These are phyloP conservation scores for Bos javanicus DNA, from an alignment of 2,113 vertebrate species.

Conservation along the genomic window DNA sequence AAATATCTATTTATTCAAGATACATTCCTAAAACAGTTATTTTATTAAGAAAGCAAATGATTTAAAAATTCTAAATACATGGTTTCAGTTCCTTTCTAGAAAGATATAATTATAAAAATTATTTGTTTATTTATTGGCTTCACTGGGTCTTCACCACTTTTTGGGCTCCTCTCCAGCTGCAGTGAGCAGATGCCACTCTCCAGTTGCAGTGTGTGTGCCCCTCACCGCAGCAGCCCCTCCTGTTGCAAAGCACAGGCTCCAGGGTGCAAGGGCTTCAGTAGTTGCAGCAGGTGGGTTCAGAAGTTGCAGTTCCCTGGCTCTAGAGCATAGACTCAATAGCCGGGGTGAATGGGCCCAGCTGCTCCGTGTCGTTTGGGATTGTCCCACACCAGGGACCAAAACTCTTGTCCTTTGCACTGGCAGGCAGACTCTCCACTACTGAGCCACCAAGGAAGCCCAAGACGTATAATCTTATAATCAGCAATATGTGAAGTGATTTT, in stretches of 20 bases:
- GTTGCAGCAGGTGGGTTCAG: not conserved
- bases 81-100: not conserved
- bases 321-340: not conserved
- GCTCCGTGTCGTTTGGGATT: rapidly evolving
- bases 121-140: not conserved
- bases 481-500: not conserved
- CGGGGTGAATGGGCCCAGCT: not conserved
- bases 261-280: not conserved
- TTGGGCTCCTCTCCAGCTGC: not conserved
- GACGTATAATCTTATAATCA: not conserved
- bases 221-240: rapidly evolving
- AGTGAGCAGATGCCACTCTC: too few relatives aligned
- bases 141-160: not conserved
- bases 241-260: not conserved
- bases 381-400: not conserved
- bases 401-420: not conserved
- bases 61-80: not conserved
- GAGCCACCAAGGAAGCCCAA: not conserved
- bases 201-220: not conserved
- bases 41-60: not conserved
- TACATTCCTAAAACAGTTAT: not conserved
- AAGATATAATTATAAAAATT: not conserved
- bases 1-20: not conserved
- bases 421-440: too few relatives aligned
- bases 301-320: not conserved